phyloP scores from a whole-genome alignment of 2,113 vertebrate genomes.

The Ciconia maguari region DNA sequence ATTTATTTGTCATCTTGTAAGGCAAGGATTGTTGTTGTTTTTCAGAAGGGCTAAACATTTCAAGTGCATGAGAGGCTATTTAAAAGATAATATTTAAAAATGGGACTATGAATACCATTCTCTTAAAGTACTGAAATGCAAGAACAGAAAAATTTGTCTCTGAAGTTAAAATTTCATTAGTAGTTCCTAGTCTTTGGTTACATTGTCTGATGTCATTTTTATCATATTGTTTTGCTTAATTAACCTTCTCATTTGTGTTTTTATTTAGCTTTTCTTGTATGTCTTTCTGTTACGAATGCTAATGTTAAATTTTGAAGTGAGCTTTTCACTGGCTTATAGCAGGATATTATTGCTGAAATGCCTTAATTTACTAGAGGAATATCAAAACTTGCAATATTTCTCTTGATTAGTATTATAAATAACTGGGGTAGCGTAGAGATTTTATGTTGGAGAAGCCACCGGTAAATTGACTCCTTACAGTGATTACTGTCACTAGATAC shows the following conservation, averaged over 20 bases:
- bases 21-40: background rate
- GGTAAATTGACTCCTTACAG: background rate
- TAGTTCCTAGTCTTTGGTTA: background rate
- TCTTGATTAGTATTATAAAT: background rate
- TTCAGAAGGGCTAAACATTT: background rate
- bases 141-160: background rate
- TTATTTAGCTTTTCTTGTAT: background rate
- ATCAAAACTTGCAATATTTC: background rate
- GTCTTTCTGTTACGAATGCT: background rate
- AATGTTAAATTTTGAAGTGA: background rate
- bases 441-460: background rate
- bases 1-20: background rate
- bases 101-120: background rate
- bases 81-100: background rate
- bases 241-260: background rate
- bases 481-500: background rate
- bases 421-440: background rate
- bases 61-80: background rate
- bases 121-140: background rate
- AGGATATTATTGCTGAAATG: background rate
- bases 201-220: background rate
- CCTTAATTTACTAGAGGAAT: background rate
- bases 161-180: background rate
- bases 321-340: background rate
- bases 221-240: background rate